Percentiles rank a stretch among this genome's conserved stretches.
These are phyloP conservation scores for Marronus borbonicus DNA, from an alignment of 2,888 invertebrate species.

Conservation along the genomic window DNA sequence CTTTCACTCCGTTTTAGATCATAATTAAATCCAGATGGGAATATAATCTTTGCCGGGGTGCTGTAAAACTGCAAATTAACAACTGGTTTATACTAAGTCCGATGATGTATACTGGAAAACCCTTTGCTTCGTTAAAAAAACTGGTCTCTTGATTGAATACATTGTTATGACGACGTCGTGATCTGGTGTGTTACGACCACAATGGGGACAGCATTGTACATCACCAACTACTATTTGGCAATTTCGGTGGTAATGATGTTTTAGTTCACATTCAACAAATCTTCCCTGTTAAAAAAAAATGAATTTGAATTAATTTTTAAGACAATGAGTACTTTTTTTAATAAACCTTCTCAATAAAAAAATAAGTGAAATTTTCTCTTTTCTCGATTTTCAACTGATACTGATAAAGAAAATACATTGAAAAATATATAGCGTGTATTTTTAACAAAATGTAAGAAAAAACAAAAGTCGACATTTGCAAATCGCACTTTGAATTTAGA, in stretches of 20 bases:
- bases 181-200: slow-evolving; percentile 76
- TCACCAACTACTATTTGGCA: slow-evolving; percentile 73
- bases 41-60: slow-evolving; percentile 74
- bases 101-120: slow-evolving; percentile 62
- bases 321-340: too few species aligned
- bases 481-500: too few species aligned
- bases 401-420: too few species aligned
- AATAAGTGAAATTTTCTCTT: too few species aligned
- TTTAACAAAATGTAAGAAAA: too few species aligned
- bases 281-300: slow-evolving; percentile 75
- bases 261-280: slow-evolving; percentile 84
- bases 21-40: slow-evolving; percentile 65
- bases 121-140: slow-evolving; percentile 76
- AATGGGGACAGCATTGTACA: slow-evolving; percentile 79
- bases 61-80: slow-evolving; percentile 62
- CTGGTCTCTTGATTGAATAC: slow-evolving; percentile 76
- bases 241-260: slow-evolving; percentile 88
- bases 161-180: slow-evolving; percentile 76
- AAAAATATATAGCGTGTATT: too few species aligned
- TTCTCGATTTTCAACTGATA: too few species aligned
- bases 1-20: slow-evolving; percentile 46
- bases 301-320: too few species aligned
- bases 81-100: background rate
- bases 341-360: too few species aligned
- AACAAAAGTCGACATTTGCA: too few species aligned